phyloP scores from a whole-genome alignment of 2,113 vertebrate species.

The Megaceryle torquata region DNA sequence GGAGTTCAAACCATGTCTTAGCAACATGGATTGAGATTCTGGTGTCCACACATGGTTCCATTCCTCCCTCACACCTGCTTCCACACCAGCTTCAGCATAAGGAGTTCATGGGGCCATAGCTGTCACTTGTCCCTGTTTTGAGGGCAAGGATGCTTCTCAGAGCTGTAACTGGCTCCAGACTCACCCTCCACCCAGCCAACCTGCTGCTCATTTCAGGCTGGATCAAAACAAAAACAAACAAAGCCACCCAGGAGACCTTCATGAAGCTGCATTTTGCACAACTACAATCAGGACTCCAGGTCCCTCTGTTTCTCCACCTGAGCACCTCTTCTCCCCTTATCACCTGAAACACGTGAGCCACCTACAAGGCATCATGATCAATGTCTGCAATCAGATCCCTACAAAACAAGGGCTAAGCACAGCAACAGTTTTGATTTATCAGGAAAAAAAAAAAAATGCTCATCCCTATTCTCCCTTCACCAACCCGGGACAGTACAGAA shows the following conservation, averaged over 20 bases:
- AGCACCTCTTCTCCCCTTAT: neutral
- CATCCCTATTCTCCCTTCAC: neutral
- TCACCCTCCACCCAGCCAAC: neutral
- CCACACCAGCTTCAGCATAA: neutral
- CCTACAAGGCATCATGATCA: neutral
- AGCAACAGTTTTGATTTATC: neutral
- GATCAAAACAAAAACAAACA: neutral
- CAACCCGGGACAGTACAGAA: neutral
- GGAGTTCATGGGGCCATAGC: neutral
- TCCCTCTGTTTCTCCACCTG: neutral
- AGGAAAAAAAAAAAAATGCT: neutral
- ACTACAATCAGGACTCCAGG: neutral
- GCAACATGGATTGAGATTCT: fast-evolving
- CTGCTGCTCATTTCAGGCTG: neutral
- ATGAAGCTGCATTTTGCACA: fast-evolving
- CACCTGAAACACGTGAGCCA: neutral
- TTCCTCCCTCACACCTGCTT: neutral
- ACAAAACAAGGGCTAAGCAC: neutral
- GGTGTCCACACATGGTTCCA: neutral
- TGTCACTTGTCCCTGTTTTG: neutral
- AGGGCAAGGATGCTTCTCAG: neutral
- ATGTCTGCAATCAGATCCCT: neutral
- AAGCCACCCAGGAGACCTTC: neutral
- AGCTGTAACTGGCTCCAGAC: neutral
- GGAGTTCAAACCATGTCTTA: neutral